These are phyloP conservation scores for Euphonia xanthogaster DNA, from an alignment of 2,797 vertebrate genomes.

Conservation along the genomic window DNA sequence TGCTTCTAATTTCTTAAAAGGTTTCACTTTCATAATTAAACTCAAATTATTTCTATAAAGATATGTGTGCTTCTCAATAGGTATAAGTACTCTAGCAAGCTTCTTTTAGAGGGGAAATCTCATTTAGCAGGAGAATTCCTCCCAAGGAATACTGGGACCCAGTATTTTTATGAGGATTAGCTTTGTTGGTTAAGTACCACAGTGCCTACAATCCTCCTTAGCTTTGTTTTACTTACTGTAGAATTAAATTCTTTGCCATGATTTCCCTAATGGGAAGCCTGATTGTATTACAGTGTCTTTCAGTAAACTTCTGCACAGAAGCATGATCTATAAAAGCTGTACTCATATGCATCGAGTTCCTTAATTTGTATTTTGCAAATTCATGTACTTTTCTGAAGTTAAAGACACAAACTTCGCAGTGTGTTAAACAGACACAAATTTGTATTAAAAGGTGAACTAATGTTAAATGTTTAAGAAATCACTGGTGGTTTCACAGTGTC, in stretches of 20 bases:
- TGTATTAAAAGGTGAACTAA: background rate
- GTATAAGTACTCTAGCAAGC: background rate
- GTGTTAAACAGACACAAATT: background rate
- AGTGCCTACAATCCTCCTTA: background rate
- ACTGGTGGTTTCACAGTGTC: constrained; percentile 52
- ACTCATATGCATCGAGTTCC: background rate
- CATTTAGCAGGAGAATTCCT: background rate
- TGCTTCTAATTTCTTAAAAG: background rate
- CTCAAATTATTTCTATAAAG: background rate
- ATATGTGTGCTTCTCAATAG: background rate
- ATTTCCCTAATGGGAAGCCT: background rate
- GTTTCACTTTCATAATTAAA: background rate
- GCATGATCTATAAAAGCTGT: background rate
- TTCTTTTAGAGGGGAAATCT: background rate
- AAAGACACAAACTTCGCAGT: background rate
- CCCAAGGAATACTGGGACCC: background rate
- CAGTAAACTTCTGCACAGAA: background rate
- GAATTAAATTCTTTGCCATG: background rate
- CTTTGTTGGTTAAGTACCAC: background rate
- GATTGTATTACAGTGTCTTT: background rate
- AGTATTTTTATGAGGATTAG: background rate
- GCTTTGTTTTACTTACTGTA: background rate
- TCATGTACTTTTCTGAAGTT: background rate
- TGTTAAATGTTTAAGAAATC: constrained; percentile 35
- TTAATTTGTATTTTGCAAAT: background rate